A percentile compares a stretch with the other conserved stretches of the same genome.
Evolutionary conservation across 2,797 vertebrate species (phyloP).

Genomic region (Pygocentrus nattereri): DNA sequence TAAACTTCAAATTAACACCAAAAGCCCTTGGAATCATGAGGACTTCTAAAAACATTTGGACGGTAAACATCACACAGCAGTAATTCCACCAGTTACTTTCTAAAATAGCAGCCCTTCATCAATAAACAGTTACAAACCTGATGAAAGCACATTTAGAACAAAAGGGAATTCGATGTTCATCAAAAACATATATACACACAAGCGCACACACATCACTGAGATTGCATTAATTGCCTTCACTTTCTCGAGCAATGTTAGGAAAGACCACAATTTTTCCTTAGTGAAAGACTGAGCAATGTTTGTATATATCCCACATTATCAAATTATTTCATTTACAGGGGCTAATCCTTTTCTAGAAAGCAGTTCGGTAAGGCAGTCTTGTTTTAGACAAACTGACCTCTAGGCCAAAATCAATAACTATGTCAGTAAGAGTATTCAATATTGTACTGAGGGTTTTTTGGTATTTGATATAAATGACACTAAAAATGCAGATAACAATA

Average conservation of each 20-base stretch:
- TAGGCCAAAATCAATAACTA: not conserved
- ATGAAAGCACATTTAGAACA: not conserved
- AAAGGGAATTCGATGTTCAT: not conserved
- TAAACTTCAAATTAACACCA: slow-evolving; percentile 11
- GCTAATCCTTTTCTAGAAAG: not conserved
- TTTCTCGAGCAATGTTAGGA: not conserved
- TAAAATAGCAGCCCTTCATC: slow-evolving; percentile 18
- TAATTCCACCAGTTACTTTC: not conserved
- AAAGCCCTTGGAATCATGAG: not conserved
- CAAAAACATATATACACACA: too few species aligned
- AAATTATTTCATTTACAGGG: not conserved
- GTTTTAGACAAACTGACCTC: slow-evolving; percentile 9
- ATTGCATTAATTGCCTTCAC: too few species aligned
- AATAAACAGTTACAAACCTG: not conserved
- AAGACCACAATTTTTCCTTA: not conserved
- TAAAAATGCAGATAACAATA: not conserved
- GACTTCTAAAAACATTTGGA: not conserved
- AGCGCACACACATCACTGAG: not conserved
- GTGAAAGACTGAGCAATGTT: not conserved
- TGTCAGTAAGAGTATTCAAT: slow-evolving; percentile 23
- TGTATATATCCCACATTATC: slow-evolving; percentile 11
- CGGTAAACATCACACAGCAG: slow-evolving; percentile 10
- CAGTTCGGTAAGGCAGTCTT: not conserved
- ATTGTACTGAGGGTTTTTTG: slow-evolving; percentile 2
- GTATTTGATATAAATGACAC: not conserved